A percentile compares a stretch with the other conserved stretches of the same genome.
These are phyloP conservation scores for Anorthoa munda DNA, from an alignment of 2,888 invertebrate genomes.

Conservation along the genomic window DNA sequence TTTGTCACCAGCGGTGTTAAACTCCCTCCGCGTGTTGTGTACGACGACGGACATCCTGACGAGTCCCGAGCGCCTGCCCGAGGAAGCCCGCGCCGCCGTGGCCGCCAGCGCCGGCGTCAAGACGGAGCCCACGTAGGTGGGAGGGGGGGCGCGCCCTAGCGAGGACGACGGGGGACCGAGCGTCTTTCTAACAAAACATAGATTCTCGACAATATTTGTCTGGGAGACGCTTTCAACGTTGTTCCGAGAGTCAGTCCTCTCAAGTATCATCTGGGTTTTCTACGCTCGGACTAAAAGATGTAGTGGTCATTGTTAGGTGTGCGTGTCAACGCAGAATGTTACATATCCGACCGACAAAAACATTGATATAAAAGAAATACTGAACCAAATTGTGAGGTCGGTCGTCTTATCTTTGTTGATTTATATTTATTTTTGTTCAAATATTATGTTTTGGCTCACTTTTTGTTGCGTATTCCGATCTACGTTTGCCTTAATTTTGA, in stretches of 20 bases:
- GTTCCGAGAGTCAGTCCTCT: slow-evolving; percentile 12
- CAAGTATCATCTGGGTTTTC: slow-evolving; percentile 1
- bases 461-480: slow-evolving; percentile 20
- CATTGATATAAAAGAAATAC: slow-evolving; percentile 18
- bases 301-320: slow-evolving; percentile 25
- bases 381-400: slow-evolving; percentile 19
- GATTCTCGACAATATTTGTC: slow-evolving; percentile 30
- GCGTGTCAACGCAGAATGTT: slow-evolving; percentile 40
- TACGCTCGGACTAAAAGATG: slow-evolving; percentile 10
- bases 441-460: slow-evolving; percentile 18
- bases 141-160: slow-evolving; percentile 32
- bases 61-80: slow-evolving; percentile 96
- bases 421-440: slow-evolving; percentile 42
- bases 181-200: slow-evolving; percentile 8
- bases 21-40: slow-evolving; percentile 97
- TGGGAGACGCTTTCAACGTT: slow-evolving; percentile 20
- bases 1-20: slow-evolving; percentile 95
- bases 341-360: slow-evolving; percentile 34
- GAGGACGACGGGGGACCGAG: not conserved
- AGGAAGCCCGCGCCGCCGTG: slow-evolving; percentile 96
- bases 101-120: slow-evolving; percentile 83
- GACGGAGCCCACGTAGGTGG: slow-evolving; percentile 82
- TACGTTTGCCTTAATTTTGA: slow-evolving; percentile 26
- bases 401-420: slow-evolving; percentile 30
- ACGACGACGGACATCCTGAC: slow-evolving; percentile 98